phyloP scores from a whole-genome alignment of 2,797 vertebrate species.

The Simalia tracyae region DNA sequence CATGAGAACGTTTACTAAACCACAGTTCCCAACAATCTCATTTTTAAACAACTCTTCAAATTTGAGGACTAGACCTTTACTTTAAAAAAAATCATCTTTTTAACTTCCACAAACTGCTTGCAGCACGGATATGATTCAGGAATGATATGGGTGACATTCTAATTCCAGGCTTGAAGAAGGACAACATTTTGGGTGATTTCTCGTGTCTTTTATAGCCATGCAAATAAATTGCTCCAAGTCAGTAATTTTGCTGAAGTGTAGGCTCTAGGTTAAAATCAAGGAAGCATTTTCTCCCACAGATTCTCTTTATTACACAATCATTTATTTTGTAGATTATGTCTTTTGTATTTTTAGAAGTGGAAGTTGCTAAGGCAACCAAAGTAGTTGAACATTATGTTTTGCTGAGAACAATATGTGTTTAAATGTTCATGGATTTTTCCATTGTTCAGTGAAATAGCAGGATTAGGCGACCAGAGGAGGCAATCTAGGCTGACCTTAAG shows the following conservation, averaged over 20 bases:
- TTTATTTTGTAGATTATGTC: conserved; percentile 72
- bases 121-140: background rate
- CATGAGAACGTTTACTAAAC: background rate
- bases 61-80: background rate
- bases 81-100: conserved; percentile 6
- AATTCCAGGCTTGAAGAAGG: background rate
- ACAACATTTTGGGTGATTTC: background rate
- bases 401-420: conserved; percentile 75
- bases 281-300: conserved; percentile 51
- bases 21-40: background rate
- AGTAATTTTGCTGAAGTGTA: background rate
- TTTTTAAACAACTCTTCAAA: background rate
- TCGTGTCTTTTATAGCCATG: background rate
- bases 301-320: conserved; percentile 54
- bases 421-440: conserved; percentile 77
- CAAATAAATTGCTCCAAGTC: conserved; percentile 39
- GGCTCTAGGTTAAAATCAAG: conserved; percentile 45
- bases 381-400: conserved; percentile 79
- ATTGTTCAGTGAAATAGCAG: conserved; percentile 71
- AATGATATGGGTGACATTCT: background rate
- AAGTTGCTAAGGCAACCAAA: conserved; percentile 77
- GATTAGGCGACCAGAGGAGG: conserved; percentile 65
- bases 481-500: conserved; percentile 54
- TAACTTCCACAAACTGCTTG: background rate
- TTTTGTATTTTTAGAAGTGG: conserved; percentile 77